Evolutionary conservation across 2,888 invertebrate genomes (phyloP).

Genomic region (Drosophila trichaetosa): DNA sequence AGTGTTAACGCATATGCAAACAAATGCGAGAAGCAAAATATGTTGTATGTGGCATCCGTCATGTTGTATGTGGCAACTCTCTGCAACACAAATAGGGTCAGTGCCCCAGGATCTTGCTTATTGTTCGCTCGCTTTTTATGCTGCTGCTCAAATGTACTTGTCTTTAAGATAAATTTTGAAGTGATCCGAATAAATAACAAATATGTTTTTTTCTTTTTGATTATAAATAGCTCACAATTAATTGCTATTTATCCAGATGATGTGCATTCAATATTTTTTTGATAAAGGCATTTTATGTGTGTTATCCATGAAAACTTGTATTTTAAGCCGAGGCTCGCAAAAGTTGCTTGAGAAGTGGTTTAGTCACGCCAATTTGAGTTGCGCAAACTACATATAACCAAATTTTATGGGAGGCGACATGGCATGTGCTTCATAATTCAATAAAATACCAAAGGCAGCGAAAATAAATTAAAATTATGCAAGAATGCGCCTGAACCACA

Average conservation of each 20-base stretch:
- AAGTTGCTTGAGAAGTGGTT: not conserved
- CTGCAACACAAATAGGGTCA: constrained; percentile 55
- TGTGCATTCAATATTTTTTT: not conserved
- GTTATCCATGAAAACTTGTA: not conserved
- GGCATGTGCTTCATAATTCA: constrained; percentile 46
- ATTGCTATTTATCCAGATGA: not conserved
- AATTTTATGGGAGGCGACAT: constrained; percentile 23
- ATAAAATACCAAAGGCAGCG: constrained; percentile 50
- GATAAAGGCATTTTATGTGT: not conserved
- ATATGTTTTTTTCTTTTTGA: not conserved
- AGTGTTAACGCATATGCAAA: constrained; percentile 77
- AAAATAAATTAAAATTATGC: constrained; percentile 73
- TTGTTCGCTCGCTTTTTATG: not conserved
- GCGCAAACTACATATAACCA: constrained; percentile 25
- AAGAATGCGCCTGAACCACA: constrained; percentile 56
- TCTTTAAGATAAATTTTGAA: not conserved
- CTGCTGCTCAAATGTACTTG: not conserved
- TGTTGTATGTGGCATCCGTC: constrained; percentile 36
- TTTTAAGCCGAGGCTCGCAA: not conserved
- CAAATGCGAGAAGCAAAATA: constrained; percentile 40
- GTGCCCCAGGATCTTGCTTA: constrained; percentile 45
- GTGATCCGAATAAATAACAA: not conserved
- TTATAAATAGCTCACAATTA: not conserved
- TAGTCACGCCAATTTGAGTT: constrained; percentile 4
- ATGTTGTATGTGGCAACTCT: constrained; percentile 29